Evolutionary conservation across 2,113 vertebrate genomes (phyloP).

Genomic region (Notarius lentiginosus): DNA sequence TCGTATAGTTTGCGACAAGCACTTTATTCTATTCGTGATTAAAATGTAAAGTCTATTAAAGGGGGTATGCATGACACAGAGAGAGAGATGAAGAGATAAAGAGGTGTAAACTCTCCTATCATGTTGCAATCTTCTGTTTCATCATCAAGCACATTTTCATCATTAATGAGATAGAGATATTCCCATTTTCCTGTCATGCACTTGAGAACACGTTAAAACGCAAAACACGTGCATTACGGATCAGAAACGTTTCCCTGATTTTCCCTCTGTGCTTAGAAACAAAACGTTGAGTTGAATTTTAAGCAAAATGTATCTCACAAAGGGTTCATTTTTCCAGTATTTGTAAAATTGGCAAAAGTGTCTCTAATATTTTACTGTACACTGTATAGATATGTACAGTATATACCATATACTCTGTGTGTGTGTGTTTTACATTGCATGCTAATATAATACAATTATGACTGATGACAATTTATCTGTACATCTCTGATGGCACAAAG

Average conservation of each 20-base stretch:
- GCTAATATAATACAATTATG: background rate
- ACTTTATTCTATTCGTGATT: slow-evolving; percentile 64
- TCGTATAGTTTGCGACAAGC: slow-evolving; percentile 84
- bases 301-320: no score
- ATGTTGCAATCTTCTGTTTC: background rate
- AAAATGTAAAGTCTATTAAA: slow-evolving; percentile 52
- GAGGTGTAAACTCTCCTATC: background rate
- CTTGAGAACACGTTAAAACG: background rate
- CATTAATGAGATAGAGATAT: slow-evolving; percentile 10
- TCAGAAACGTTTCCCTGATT: background rate
- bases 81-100: background rate
- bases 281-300: background rate
- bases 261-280: background rate
- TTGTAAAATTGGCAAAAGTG: no score
- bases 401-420: no score
- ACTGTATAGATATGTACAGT: no score
- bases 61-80: slow-evolving; percentile 29
- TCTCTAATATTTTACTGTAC: no score
- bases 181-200: background rate
- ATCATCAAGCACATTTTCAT: background rate
- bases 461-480: background rate
- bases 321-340: no score
- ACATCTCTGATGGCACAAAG: background rate
- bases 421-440: background rate
- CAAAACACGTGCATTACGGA: background rate